Evolutionary conservation across 2,888 invertebrate genomes (phyloP), one percentile per base, ranked within the genome.

Genomic region (Pollenia labialis): DNA sequence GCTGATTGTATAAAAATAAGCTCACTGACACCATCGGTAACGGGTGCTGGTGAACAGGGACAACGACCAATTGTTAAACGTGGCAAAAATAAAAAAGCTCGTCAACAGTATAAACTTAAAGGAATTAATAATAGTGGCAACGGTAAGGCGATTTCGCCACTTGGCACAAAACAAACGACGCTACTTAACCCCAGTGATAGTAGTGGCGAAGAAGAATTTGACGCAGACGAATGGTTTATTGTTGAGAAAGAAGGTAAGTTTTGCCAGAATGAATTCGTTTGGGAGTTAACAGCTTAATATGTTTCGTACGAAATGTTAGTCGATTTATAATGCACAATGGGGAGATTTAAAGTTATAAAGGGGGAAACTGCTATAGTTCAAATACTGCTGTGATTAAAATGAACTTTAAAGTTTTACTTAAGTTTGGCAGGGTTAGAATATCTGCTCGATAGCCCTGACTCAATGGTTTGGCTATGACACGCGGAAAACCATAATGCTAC

Each of bases 221-320:
- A 92, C 89, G 94, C 92, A 88, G 94, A 94, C 90, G 95, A 94
- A 89, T 95, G 95, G 95, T 93, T 94, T 81, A 92, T 95, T 90
- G 94, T 95, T 88, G 94, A 94, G 87, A 93, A 92, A 89, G 92
- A 92, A 87, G 92, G 92, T 93, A 87, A 91, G 92, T 90, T 48
- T 6, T 4, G 3, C 7, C 6, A 58, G 14, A 4, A 58, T 7
- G 6, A 32, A 32, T 7, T 58, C 11, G 4, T 32, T 32, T 32
- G 32, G 32, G 32, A 32, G 32, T 32, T 32, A 32, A 32, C 32
- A 32, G 32, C 32, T 2, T 32, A 32, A 32, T 32, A 32, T 32
- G 2, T 32, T 32, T 32, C 32, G 32, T 32, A 32, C 2, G 32
- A 32, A 32, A 32, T 32, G 32, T 32, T 32, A 32, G 32, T 32